These are phyloP conservation scores for Tautogolabrus adspersus DNA, from an alignment of 2,113 vertebrate genomes.

Conservation along the genomic window DNA sequence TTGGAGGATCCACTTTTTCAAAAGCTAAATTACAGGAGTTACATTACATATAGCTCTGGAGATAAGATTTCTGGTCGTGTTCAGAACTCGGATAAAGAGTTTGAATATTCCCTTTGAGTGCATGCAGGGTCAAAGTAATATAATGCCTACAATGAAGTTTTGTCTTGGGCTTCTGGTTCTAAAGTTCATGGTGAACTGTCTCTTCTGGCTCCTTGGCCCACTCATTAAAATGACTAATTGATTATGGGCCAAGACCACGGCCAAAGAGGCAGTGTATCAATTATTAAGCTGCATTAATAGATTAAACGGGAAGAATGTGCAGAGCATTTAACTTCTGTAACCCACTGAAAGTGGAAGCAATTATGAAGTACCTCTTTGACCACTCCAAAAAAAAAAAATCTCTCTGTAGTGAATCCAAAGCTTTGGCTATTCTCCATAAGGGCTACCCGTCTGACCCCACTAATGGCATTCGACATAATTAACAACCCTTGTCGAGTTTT, in stretches of 20 bases:
- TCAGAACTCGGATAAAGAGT: neutral
- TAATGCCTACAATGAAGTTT: constrained; percentile 29
- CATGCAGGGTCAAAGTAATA: constrained; percentile 20
- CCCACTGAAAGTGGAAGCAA: constrained; percentile 72
- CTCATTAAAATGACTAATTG: constrained; percentile 79
- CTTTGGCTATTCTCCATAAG: constrained; percentile 10
- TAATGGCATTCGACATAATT: constrained; percentile 53
- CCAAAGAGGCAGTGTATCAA: constrained; percentile 73
- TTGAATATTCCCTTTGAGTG: neutral
- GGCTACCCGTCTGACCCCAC: constrained; percentile 28
- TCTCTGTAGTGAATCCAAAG: constrained; percentile 17
- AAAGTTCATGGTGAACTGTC: constrained; percentile 40
- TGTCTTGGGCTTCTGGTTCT: constrained; percentile 33
- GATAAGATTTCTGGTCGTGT: neutral
- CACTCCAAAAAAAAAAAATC: constrained; percentile 17
- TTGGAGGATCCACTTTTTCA: neutral
- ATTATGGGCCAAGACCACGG: constrained; percentile 64
- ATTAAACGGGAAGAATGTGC: constrained; percentile 73
- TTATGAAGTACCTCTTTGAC: constrained; percentile 67
- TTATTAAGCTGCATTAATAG: constrained; percentile 81
- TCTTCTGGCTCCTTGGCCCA: constrained; percentile 42
- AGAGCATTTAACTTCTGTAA: constrained; percentile 71
- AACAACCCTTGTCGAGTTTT: constrained; percentile 31
- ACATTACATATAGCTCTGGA: neutral
- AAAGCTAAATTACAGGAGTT: neutral